phyloP scores from a whole-genome alignment of 1,140 invertebrate species.

The Sipha flava region DNA sequence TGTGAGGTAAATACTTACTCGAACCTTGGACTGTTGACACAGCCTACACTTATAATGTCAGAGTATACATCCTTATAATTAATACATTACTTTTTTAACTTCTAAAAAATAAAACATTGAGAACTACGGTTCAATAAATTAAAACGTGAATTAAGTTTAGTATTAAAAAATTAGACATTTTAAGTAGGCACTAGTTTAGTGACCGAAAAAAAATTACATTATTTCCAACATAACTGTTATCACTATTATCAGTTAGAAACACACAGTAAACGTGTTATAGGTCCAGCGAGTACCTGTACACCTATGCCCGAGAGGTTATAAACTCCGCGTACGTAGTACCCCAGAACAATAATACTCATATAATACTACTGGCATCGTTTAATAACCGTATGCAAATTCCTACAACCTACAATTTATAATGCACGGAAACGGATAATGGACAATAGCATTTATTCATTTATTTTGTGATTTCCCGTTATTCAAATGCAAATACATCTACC shows the following conservation, averaged over 20 bases:
- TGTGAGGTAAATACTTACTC: not conserved
- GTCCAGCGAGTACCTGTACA: too few species aligned
- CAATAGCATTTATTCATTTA: too few species aligned
- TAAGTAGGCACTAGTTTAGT: not conserved
- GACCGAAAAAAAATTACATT: not conserved
- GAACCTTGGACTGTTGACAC: not conserved
- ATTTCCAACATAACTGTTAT: not conserved
- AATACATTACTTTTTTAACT: not conserved
- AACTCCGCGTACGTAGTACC: too few species aligned
- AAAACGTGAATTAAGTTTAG: not conserved
- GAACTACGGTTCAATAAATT: not conserved
- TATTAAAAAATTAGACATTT: not conserved
- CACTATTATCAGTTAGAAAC: not conserved
- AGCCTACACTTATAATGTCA: not conserved
- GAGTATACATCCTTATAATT: not conserved
- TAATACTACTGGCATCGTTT: too few species aligned
- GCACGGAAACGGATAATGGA: too few species aligned
- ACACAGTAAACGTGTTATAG: not conserved
- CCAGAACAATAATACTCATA: too few species aligned
- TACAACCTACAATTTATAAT: too few species aligned
- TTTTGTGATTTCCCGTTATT: too few species aligned
- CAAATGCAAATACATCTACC: too few species aligned
- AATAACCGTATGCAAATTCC: too few species aligned
- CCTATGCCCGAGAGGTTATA: not conserved
- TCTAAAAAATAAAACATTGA: not conserved